phyloP scores from a whole-genome alignment of 2,888 invertebrate genomes.

The Aleiodes leptofemur region DNA sequence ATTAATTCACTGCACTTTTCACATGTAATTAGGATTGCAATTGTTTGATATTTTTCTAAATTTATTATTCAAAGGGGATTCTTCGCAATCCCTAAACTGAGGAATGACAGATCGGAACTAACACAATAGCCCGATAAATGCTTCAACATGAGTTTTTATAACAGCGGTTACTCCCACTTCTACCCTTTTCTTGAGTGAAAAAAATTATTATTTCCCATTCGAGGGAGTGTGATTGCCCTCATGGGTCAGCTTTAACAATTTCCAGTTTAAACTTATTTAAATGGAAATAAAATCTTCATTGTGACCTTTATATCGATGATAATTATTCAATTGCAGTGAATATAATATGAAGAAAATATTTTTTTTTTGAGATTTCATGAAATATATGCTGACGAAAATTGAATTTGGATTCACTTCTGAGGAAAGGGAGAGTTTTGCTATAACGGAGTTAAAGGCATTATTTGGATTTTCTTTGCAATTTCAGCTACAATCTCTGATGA shows the following conservation, averaged over 20 bases:
- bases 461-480: too few species aligned
- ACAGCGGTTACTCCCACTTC: slow-evolving; percentile 46
- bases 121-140: slow-evolving; percentile 25
- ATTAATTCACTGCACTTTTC: slow-evolving; percentile 21
- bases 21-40: slow-evolving; percentile 6
- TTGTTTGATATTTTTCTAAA: background rate
- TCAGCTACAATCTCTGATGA: too few species aligned
- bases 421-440: too few species aligned
- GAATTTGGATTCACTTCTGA: background rate
- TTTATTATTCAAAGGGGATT: slow-evolving; percentile 5
- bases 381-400: background rate
- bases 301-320: slow-evolving; percentile 48
- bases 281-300: slow-evolving; percentile 55
- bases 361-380: background rate
- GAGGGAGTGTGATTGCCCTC: slow-evolving; percentile 1
- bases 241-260: slow-evolving; percentile 41
- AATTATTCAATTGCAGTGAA: slow-evolving; percentile 6
- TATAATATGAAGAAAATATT: background rate
- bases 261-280: slow-evolving; percentile 52
- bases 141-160: slow-evolving; percentile 50
- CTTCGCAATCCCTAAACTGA: slow-evolving; percentile 25
- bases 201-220: slow-evolving; percentile 47
- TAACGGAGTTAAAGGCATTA: too few species aligned
- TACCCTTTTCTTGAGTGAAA: background rate
- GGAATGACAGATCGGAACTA: background rate